These are phyloP conservation scores for Hemaris fuciformis DNA, from an alignment of 2,888 invertebrate genomes.

Conservation along the genomic window DNA sequence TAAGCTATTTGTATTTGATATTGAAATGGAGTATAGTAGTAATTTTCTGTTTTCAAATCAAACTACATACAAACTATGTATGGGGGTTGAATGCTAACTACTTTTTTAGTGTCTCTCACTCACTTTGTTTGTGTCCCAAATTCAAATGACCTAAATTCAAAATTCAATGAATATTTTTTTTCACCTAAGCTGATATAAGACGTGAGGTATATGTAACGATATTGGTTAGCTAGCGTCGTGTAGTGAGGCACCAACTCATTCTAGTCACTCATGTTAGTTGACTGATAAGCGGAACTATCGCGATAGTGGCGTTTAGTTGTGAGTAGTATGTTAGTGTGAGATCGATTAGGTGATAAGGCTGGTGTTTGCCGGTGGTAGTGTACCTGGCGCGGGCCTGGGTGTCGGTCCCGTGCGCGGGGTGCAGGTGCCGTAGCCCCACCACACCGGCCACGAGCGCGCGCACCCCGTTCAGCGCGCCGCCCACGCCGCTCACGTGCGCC, in stretches of 20 bases:
- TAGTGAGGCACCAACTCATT: neutral
- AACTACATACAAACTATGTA: too few relatives aligned
- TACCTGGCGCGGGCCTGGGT: neutral
- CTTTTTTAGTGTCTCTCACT: too few relatives aligned
- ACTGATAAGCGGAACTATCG: neutral
- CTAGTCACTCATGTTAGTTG: too few relatives aligned
- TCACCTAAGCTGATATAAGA: neutral
- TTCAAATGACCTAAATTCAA: too few relatives aligned
- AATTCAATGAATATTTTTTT: too few relatives aligned
- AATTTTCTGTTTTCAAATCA: too few relatives aligned
- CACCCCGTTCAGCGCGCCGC: constrained; percentile 41
- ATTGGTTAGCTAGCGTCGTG: neutral
- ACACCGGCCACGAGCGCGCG: constrained; percentile 60
- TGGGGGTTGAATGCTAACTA: too few relatives aligned
- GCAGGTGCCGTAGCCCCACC: constrained; percentile 45
- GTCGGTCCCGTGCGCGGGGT: neutral
- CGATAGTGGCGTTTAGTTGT: neutral
- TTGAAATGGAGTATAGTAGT: too few relatives aligned
- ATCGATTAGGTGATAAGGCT: neutral
- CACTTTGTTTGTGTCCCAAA: too few relatives aligned
- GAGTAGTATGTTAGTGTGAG: neutral
- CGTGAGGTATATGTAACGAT: neutral
- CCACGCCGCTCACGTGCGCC: constrained; percentile 13
- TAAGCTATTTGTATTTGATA: too few relatives aligned
- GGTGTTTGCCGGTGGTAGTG: neutral